Base-by-base conservation (phyloP, 2,888 invertebrate genomes). In the Cynaeus angustus region DNA sequence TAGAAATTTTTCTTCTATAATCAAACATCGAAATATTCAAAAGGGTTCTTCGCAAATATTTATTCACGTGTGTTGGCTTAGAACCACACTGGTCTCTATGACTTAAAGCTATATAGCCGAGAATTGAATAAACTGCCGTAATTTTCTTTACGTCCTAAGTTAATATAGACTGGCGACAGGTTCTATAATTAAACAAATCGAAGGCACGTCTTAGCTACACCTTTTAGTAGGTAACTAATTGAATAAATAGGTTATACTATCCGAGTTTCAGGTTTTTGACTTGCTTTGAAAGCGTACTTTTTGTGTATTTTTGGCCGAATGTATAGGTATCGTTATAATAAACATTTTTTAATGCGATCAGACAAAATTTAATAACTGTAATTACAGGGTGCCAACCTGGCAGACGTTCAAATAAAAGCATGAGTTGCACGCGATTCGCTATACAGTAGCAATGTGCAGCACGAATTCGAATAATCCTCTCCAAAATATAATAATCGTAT, bases 401-500 rank as follows among this genome's bases (percentile, higher is more conserved):
- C 76, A 75, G 77, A 75, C 77, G 74, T 75, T 75, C 68, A 73
- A 67, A 72, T 72, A 73, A 75, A 74, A 78, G 65, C 70, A 67
- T 67, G 38, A 41, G 46, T 67, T 43, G 72, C 80, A 79, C 80
- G 79, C 80, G 76, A 80, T 77, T 77, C 70, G 50, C 72, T 74
- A 69, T 73, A 76, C 80, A 75, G 80, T 79, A 79, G 70, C 70
- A 68, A 68, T 68, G 64, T 64, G 68, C 64, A 55, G 64, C 68
- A 68, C 68, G 68, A 68, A 67, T 67, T 52, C 50, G 45, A 59
- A 68, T 68, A 46, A 66, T 56, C 46, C 33, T 45, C 46, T 46
- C 10, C 28, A 37, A 61, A 61, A 61, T 61, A 61, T 56, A 50
- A 52, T 53, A 53, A 64, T 38, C 45, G 28, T 46, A 30, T 28